A percentile compares a stretch with the other conserved stretches of the same genome.
These are phyloP conservation scores for Drosophila neotestacea DNA, from an alignment of 2,888 invertebrate genomes.

Conservation along the genomic window DNA sequence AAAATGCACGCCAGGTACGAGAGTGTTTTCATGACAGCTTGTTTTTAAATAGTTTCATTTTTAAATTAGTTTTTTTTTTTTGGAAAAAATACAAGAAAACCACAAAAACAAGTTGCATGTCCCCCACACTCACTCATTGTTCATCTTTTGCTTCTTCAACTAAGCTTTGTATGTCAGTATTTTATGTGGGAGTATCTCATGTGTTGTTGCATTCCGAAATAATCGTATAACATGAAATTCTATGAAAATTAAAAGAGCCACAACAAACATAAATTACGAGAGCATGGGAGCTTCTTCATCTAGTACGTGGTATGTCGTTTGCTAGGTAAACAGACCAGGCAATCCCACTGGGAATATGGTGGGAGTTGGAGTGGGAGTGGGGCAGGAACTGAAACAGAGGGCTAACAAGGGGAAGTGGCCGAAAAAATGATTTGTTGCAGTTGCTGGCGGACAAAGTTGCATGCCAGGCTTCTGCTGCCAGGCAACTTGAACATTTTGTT, in stretches of 20 bases:
- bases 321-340: slow-evolving; percentile 37
- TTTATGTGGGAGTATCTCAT: slow-evolving; percentile 9
- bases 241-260: slow-evolving; percentile 52
- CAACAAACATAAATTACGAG: slow-evolving; percentile 52
- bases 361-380: not conserved
- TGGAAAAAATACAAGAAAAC: too few species aligned
- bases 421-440: slow-evolving; percentile 54
- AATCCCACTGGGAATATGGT: not conserved
- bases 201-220: slow-evolving; percentile 21
- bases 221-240: slow-evolving; percentile 47
- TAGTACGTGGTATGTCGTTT: slow-evolving; percentile 36
- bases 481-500: slow-evolving; percentile 30
- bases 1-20: slow-evolving; percentile 13
- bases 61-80: slow-evolving; percentile 3
- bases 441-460: slow-evolving; percentile 38
- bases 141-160: not conserved
- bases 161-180: not conserved
- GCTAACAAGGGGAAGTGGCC: slow-evolving; percentile 2
- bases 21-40: slow-evolving; percentile 14
- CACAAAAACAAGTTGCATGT: not conserved
- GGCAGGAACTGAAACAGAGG: not conserved
- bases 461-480: slow-evolving; percentile 26
- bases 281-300: slow-evolving; percentile 33
- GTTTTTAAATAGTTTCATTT: slow-evolving; percentile 20
- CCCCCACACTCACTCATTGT: not conserved